These are phyloP conservation scores for Drosophila melanosoma DNA, from an alignment of 2,888 invertebrate genomes.

Conservation along the genomic window DNA sequence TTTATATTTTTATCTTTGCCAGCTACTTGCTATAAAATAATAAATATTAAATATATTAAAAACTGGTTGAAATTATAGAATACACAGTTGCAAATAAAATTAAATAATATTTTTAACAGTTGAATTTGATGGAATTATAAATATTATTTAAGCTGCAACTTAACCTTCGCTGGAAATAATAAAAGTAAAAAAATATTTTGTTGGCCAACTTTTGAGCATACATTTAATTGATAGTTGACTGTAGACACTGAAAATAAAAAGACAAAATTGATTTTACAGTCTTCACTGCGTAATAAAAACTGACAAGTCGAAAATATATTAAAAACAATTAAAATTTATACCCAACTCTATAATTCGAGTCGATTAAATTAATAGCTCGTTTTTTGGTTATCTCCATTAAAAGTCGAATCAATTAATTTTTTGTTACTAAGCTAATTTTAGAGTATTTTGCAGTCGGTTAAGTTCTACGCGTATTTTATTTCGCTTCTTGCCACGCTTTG, in stretches of 20 bases:
- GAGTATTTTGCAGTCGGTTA: background rate
- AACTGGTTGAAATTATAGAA: background rate
- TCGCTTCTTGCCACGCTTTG: conserved; percentile 29
- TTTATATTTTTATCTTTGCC: background rate
- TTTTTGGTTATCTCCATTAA: background rate
- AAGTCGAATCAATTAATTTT: background rate
- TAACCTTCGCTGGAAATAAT: background rate
- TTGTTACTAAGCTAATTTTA: background rate
- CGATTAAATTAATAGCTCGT: background rate
- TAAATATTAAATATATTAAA: background rate
- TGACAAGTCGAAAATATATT: background rate
- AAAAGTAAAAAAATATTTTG: background rate
- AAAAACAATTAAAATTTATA: too few species aligned
- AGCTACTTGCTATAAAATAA: background rate
- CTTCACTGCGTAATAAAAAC: background rate
- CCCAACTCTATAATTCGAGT: background rate
- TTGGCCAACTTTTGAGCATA: background rate
- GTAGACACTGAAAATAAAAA: background rate
- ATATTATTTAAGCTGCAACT: background rate
- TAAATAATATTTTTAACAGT: background rate
- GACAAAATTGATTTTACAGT: background rate
- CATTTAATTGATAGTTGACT: background rate
- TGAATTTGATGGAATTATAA: background rate
- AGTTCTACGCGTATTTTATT: background rate
- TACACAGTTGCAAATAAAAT: background rate